phyloP scores from a whole-genome alignment of 2,888 invertebrate species.

The Minunthozetes semirufus region DNA sequence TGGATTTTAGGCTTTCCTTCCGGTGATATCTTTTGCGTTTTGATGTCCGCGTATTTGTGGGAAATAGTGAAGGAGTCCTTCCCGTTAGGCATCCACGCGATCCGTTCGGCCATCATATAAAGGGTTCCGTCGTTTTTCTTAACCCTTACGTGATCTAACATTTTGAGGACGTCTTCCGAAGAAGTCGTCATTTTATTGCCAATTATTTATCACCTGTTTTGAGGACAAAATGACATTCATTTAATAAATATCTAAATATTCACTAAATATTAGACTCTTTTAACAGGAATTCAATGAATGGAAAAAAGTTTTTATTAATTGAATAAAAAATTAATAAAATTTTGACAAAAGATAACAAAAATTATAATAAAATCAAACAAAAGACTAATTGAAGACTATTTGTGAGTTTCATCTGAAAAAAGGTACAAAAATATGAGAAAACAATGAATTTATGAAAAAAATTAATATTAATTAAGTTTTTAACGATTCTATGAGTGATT shows the following conservation, averaged over 20 bases:
- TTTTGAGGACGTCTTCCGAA: slow-evolving; percentile 88
- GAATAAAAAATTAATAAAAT: not conserved
- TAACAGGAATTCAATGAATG: not conserved
- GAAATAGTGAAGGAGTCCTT: slow-evolving; percentile 88
- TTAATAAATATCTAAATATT: no score
- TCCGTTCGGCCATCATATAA: slow-evolving; percentile 88
- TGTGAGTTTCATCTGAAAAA: not conserved
- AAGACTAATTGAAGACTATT: not conserved
- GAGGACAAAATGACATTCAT: not conserved
- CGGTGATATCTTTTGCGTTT: slow-evolving; percentile 90
- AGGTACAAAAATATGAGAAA: not conserved
- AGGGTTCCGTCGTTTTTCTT: slow-evolving; percentile 94
- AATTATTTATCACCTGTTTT: not conserved
- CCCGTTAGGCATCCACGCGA: slow-evolving; percentile 88
- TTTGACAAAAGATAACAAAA: not conserved
- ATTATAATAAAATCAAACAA: not conserved
- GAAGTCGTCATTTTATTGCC: slow-evolving; percentile 61
- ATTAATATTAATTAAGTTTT: no score
- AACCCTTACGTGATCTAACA: slow-evolving; percentile 82
- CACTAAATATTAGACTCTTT: no score
- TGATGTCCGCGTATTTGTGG: slow-evolving; percentile 89
- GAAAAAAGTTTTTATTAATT: no score
- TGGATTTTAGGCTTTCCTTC: slow-evolving; percentile 97
- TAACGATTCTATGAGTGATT: not conserved
- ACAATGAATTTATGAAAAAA: not conserved